These are phyloP conservation scores for Strigops habroptila DNA, from an alignment of 2,113 vertebrate species.

Conservation along the genomic window DNA sequence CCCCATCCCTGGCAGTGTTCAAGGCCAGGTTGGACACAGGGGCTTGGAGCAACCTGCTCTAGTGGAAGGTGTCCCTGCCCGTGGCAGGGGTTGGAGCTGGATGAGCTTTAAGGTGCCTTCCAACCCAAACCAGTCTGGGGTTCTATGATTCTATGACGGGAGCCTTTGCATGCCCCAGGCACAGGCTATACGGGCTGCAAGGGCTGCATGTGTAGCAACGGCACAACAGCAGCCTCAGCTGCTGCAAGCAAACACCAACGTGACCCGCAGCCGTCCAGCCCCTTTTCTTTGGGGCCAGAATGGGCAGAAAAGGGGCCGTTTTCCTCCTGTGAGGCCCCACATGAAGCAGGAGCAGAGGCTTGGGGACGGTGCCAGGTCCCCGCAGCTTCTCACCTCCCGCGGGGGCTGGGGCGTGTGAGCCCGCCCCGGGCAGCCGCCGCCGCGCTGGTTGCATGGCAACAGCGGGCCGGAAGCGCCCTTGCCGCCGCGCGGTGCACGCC, in stretches of 20 bases:
- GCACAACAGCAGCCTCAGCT: background rate
- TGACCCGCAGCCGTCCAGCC: too few relatives aligned
- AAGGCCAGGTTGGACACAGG: too few relatives aligned
- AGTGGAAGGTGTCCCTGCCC: too few relatives aligned
- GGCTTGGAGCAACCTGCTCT: too few relatives aligned
- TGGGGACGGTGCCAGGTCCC: rapidly evolving
- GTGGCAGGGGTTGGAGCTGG: too few relatives aligned
- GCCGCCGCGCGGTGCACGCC: too few relatives aligned
- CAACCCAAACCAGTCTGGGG: too few relatives aligned
- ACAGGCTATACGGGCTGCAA: too few relatives aligned
- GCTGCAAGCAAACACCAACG: background rate
- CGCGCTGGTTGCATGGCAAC: background rate
- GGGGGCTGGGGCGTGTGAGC: background rate
- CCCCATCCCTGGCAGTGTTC: too few relatives aligned
- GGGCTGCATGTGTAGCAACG: rapidly evolving
- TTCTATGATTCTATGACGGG: too few relatives aligned
- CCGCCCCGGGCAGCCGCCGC: too few relatives aligned
- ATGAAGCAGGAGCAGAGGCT: background rate
- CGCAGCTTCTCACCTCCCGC: rapidly evolving
- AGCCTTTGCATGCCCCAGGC: rapidly evolving
- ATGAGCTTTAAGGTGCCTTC: too few relatives aligned
- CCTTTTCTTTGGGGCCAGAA: background rate
- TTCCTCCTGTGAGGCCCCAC: background rate
- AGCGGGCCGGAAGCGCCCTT: background rate
- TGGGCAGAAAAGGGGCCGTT: rapidly evolving